Conservation (phyloP, 64 coral and sea anemone genomes). For the Hydrozoanthus tunicans region DNA sequence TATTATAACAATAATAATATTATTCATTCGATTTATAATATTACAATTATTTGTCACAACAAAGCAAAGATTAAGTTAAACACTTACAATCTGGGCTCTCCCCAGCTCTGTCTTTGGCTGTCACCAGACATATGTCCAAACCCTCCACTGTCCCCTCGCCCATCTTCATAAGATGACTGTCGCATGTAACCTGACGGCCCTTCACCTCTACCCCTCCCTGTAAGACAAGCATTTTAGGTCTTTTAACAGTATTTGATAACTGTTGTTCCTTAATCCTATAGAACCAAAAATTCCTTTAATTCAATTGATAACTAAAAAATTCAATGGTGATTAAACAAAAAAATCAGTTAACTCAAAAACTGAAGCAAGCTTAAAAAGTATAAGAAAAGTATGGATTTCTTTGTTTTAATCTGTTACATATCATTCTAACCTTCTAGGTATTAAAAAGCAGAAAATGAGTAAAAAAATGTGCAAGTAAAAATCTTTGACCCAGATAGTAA, state of each 20-base stretch:
- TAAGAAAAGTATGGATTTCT: no score
- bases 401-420: no score
- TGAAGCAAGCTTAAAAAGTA: not conserved
- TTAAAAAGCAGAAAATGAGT: no score
- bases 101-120: constrained; percentile 80
- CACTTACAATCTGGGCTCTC: constrained; percentile 62
- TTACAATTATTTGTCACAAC: not conserved
- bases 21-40: no score
- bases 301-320: not conserved
- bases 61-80: not conserved
- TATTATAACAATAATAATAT: no score
- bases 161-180: constrained; percentile 90
- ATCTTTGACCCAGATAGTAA: no score
- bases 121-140: constrained; percentile 73
- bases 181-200: constrained; percentile 64
- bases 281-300: not conserved
- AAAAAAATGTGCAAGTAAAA: no score
- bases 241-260: not conserved
- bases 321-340: not conserved
- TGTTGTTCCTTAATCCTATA: not conserved
- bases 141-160: constrained; percentile 64
- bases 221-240: not conserved
- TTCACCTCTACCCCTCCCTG: constrained; percentile 89
- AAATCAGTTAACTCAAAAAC: not conserved
- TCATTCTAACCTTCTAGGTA: no score